Conservation (phyloP, 2,113 vertebrate genomes). For the Hemiprocne comata region DNA sequence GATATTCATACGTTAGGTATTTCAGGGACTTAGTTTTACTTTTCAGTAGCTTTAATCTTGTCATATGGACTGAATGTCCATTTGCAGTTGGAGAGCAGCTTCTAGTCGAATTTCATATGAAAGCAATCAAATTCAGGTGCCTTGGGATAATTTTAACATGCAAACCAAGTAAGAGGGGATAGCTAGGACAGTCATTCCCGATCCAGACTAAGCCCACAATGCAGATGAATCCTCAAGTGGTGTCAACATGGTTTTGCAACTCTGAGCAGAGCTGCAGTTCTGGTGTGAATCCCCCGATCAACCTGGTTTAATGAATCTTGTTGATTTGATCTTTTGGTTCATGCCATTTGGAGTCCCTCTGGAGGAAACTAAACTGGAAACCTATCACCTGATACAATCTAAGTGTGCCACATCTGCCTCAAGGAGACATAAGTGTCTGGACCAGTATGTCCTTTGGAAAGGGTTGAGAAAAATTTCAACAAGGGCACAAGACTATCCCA, state of each 20-base stretch:
- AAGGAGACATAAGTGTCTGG: neutral
- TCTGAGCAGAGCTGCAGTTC: neutral
- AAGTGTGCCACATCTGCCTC: neutral
- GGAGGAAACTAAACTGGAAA: neutral
- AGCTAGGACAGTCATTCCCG: neutral
- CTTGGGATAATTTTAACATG: neutral
- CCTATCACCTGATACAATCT: neutral
- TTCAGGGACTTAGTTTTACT: neutral
- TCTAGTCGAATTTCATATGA: neutral
- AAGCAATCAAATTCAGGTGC: neutral
- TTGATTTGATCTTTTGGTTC: neutral
- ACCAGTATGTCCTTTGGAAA: neutral
- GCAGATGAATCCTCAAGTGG: neutral
- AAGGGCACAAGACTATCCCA: neutral
- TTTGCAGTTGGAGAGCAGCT: neutral
- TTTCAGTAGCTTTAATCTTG: neutral
- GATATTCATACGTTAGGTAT: rapidly evolving
- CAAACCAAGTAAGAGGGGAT: neutral
- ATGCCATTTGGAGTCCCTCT: neutral
- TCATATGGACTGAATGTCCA: neutral
- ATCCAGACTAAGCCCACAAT: neutral
- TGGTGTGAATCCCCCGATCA: neutral
- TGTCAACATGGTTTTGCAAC: rapidly evolving
- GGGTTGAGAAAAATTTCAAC: neutral
- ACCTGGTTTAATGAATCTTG: neutral